phyloP scores from a whole-genome alignment of 2,113 vertebrate species.

The Ochotona curzoniae region DNA sequence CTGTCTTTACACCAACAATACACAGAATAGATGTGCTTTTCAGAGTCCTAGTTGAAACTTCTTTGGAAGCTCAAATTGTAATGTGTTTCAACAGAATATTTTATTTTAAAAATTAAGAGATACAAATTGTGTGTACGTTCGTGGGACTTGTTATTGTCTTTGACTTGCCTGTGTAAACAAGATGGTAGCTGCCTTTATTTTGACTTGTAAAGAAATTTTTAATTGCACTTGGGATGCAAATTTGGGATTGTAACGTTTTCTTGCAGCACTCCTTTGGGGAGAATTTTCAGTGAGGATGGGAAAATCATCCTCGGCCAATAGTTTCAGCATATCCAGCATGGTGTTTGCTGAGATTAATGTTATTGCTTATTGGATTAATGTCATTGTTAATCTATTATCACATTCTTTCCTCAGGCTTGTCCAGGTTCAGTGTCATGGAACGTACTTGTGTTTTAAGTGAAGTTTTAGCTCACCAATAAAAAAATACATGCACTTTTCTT shows the following conservation, averaged over 20 bases:
- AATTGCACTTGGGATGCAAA: background rate
- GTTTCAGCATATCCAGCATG: background rate
- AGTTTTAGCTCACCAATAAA: slow-evolving; percentile 1
- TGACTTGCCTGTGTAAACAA: background rate
- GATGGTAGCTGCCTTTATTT: background rate
- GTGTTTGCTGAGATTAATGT: background rate
- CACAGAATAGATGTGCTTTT: background rate
- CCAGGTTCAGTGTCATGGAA: background rate
- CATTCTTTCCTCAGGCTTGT: background rate
- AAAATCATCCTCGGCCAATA: slow-evolving; percentile 2
- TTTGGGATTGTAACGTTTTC: slow-evolving; percentile 31
- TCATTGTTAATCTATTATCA: slow-evolving; percentile 1
- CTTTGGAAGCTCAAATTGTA: background rate
- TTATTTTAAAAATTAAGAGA: background rate
- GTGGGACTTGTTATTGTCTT: background rate
- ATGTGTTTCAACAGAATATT: background rate
- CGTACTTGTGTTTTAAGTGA: background rate
- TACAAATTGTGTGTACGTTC: background rate
- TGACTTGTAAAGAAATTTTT: background rate
- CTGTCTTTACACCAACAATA: background rate
- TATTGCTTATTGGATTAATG: background rate
- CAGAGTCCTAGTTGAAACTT: background rate
- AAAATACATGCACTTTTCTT: slow-evolving; percentile 27
- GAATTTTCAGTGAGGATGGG: background rate
- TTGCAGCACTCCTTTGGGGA: background rate